A percentile compares a stretch with the other conserved stretches of the same genome.
Conservation (phyloP, 2,888 invertebrate genomes). For the Leptopterna dolabrata region DNA sequence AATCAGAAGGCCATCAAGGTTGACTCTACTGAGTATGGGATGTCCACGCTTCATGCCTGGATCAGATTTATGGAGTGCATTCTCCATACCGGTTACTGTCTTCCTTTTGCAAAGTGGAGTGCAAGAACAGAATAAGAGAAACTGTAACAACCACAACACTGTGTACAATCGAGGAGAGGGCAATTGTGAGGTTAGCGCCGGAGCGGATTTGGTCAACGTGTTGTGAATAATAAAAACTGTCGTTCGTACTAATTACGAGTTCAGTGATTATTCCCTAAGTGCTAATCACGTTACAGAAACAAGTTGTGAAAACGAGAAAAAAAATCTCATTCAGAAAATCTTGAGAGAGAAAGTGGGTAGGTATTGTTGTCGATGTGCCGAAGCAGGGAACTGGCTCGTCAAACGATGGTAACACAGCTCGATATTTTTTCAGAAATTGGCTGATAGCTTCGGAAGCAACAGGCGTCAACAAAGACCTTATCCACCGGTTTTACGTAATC, state of each 20-base stretch:
- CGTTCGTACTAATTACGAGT: too few relatives aligned
- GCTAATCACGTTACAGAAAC: background rate
- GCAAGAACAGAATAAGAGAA: background rate
- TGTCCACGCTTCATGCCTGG: conserved; percentile 27
- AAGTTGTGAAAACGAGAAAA: background rate
- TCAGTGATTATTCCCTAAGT: background rate
- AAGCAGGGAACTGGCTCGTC: background rate
- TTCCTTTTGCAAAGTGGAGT: background rate
- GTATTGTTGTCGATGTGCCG: background rate
- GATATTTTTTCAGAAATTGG: background rate
- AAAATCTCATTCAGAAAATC: background rate
- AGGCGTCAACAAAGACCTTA: background rate
- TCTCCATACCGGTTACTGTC: background rate
- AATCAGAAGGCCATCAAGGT: background rate
- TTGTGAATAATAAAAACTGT: too few relatives aligned
- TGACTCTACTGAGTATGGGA: background rate
- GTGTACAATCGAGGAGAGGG: too few relatives aligned
- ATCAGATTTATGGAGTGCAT: background rate
- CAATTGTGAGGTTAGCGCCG: too few relatives aligned
- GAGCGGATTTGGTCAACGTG: too few relatives aligned
- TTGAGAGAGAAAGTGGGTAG: background rate
- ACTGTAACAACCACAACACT: too few relatives aligned
- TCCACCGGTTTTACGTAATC: background rate
- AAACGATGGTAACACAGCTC: background rate
- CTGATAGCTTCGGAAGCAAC: background rate